Evolutionary conservation across 2,888 invertebrate genomes (phyloP).

Genomic region (Campoletis raptor): DNA sequence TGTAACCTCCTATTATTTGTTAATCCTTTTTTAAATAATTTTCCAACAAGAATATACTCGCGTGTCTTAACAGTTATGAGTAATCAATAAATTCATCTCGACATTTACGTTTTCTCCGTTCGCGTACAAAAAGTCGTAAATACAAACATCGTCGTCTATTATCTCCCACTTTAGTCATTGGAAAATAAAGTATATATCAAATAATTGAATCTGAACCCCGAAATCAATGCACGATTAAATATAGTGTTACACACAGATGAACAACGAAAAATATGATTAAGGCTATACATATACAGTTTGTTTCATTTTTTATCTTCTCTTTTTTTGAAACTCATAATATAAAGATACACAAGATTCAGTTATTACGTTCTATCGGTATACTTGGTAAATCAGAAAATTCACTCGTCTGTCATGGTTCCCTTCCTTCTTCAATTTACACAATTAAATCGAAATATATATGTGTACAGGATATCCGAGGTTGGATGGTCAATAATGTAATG

Average conservation of each 20-base stretch:
- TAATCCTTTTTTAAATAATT: slow-evolving; percentile 45
- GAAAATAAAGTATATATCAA: slow-evolving; percentile 13
- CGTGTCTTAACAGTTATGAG: slow-evolving; percentile 63
- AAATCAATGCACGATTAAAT: slow-evolving; percentile 54
- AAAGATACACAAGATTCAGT: slow-evolving; percentile 67
- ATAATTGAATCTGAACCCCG: slow-evolving; percentile 40
- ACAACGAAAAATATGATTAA: slow-evolving; percentile 53
- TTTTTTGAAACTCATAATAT: slow-evolving; percentile 46
- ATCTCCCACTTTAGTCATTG: slow-evolving; percentile 42
- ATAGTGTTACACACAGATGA: slow-evolving; percentile 41
- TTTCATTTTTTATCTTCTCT: not conserved
- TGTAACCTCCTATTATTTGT: slow-evolving; percentile 20
- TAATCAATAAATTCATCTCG: slow-evolving; percentile 65
- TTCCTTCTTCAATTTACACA: slow-evolving; percentile 57
- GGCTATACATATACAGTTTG: slow-evolving; percentile 59
- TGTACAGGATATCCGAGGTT: slow-evolving; percentile 17
- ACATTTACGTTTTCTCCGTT: slow-evolving; percentile 49
- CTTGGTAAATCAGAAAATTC: slow-evolving; percentile 64
- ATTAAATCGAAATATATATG: slow-evolving; percentile 59
- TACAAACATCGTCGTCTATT: slow-evolving; percentile 61
- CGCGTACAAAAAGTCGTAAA: slow-evolving; percentile 67
- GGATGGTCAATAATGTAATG: not conserved
- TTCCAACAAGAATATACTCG: slow-evolving; percentile 67
- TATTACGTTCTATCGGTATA: slow-evolving; percentile 57
- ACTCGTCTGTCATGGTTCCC: slow-evolving; percentile 68